Percentiles rank a stretch among this genome's conserved stretches.
phyloP scores from a whole-genome alignment of 30 jellyfish, hydroid and myxozoan species.

The Pelagia noctiluca region DNA sequence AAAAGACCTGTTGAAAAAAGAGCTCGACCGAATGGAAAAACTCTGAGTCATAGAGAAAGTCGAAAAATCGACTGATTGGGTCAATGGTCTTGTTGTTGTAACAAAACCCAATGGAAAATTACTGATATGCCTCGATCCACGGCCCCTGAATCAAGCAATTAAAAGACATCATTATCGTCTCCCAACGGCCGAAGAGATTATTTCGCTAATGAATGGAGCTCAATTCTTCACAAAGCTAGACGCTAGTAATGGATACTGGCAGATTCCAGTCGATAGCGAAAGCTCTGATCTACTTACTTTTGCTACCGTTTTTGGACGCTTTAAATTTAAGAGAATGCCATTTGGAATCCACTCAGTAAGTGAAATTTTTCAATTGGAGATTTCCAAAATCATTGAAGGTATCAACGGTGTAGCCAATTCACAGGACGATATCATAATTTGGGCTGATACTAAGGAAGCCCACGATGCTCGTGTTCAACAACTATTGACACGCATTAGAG shows the following conservation, averaged over 20 bases:
- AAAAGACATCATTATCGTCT: slow-evolving; percentile 49
- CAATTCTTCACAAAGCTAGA: slow-evolving; percentile 29
- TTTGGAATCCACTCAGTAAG: slow-evolving; percentile 44
- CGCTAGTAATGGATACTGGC: slow-evolving; percentile 47
- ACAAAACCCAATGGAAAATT: slow-evolving; percentile 67
- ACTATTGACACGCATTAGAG: neutral
- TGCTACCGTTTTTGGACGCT: slow-evolving; percentile 19
- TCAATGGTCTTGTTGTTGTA: slow-evolving; percentile 37
- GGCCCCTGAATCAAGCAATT: slow-evolving; percentile 30
- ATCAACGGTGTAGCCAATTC: slow-evolving; percentile 39
- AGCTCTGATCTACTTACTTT: slow-evolving; percentile 17
- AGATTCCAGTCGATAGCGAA: slow-evolving; percentile 23
- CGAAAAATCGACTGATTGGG: slow-evolving; percentile 66
- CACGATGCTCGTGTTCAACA: slow-evolving; percentile 17
- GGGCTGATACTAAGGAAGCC: slow-evolving; percentile 26
- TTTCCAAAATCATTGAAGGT: slow-evolving; percentile 10
- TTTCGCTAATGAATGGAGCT: slow-evolving; percentile 42
- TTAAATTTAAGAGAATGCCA: slow-evolving; percentile 8
- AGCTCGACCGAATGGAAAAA: slow-evolving; percentile 58
- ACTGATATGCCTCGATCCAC: slow-evolving; percentile 66
- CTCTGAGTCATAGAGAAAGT: slow-evolving; percentile 57
- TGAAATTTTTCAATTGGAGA: slow-evolving; percentile 15
- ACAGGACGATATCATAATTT: slow-evolving; percentile 24
- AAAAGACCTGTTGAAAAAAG: slow-evolving; percentile 30
- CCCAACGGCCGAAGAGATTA: slow-evolving; percentile 52